Conservation (phyloP, 2,888 invertebrate genomes). For the Nezara viridula region DNA sequence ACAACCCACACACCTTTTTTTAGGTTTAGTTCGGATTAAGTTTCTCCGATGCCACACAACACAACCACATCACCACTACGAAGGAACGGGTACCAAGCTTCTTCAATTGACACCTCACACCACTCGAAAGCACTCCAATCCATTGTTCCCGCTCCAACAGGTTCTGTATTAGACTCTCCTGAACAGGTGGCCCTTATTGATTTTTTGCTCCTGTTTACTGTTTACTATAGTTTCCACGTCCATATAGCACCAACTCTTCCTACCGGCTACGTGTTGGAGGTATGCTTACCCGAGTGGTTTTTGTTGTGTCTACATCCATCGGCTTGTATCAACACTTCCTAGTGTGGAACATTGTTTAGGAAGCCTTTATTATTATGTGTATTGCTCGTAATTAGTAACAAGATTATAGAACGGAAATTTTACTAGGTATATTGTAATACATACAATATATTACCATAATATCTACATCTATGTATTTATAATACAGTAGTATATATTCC, state of each 20-base stretch:
- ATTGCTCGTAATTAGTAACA: neutral
- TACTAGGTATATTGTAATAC: too few species aligned
- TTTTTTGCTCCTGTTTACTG: constrained; percentile 31
- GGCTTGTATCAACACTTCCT: neutral
- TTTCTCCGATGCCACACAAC: too few species aligned
- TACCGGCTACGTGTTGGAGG: neutral
- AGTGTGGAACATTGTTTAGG: neutral
- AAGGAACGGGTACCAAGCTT: neutral
- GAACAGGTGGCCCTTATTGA: constrained; percentile 37
- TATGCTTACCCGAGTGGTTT: neutral
- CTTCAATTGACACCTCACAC: neutral
- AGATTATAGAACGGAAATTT: too few species aligned
- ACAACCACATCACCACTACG: too few species aligned
- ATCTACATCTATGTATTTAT: too few species aligned
- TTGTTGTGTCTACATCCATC: constrained; percentile 6
- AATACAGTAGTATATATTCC: too few species aligned
- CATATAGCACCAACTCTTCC: neutral
- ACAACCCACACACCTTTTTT: too few species aligned
- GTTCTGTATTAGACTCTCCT: neutral
- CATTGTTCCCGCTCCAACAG: constrained; percentile 20
- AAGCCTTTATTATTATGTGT: neutral
- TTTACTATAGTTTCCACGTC: constrained; percentile 16
- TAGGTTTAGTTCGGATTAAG: too few species aligned
- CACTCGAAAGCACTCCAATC: neutral
- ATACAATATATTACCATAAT: too few species aligned